phyloP scores from a whole-genome alignment of 2,113 vertebrate species.

The Engraulis encrasicolus region DNA sequence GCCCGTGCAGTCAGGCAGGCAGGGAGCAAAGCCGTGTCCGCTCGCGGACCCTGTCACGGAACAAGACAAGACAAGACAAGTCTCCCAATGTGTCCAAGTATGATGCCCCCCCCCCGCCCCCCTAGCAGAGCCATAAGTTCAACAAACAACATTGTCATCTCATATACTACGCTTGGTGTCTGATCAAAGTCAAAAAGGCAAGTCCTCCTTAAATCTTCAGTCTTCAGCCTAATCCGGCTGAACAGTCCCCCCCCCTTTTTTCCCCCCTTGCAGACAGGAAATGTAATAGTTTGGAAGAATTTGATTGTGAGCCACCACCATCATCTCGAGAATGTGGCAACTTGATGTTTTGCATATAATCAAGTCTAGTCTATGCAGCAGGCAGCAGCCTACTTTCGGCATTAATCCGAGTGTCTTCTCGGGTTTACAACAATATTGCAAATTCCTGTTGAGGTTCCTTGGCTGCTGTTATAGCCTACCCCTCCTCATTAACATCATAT shows the following conservation, averaged over 20 bases:
- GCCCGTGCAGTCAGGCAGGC: neutral
- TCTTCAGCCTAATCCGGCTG: neutral
- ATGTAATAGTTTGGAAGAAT: neutral
- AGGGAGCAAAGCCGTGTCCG: too few species aligned
- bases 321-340: neutral
- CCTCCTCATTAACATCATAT: slow-evolving; percentile 2
- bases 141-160: neutral
- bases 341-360: neutral
- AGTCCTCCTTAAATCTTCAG: too few species aligned
- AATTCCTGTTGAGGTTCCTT: neutral
- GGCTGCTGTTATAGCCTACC: neutral
- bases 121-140: neutral
- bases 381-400: neutral
- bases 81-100: neutral
- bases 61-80: too few species aligned
- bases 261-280: too few species aligned
- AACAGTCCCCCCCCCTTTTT: neutral
- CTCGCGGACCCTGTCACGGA: neutral
- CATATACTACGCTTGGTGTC: neutral
- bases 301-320: neutral
- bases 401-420: neutral
- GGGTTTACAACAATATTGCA: neutral
- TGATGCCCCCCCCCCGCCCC: too few species aligned
- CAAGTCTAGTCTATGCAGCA: neutral
- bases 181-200: too few species aligned